Evolutionary conservation across 2,113 vertebrate genomes (phyloP), one percentile per base, ranked within the genome.

Genomic region (Eolophus roseicapilla): DNA sequence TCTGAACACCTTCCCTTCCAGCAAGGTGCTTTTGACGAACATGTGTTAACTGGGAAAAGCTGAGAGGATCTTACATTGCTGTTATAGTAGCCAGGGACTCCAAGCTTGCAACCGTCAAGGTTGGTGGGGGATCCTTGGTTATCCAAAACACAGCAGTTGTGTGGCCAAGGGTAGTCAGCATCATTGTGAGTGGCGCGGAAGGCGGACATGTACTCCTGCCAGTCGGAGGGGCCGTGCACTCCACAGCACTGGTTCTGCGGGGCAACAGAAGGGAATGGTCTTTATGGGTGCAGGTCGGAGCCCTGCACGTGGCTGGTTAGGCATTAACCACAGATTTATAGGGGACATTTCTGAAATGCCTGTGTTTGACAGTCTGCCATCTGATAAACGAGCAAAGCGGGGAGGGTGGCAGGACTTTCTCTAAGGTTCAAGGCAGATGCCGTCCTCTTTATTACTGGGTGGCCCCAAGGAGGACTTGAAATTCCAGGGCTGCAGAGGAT

Each of bases 161-260:
- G 97, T 2, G 98, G 98, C 98, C 98, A 98, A 67, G 98, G 98
- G 52, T 91, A 98, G 84, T 98, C 98, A 0, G 98, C 97, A 0
- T 98, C 98, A 0, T 3, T 96, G 50, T 98, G 91, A 1, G 12
- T 46, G 1, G 0, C 0, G 16, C 98, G 96, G 96, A 98, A 98
- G 33, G 86, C 83, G 0, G 98, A 98, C 0, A 15, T 95, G 67
- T 98, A 98, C 2, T 92, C 20, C 94, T 98, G 98, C 98, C 98
- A 98, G 96, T 98, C 98, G 0, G 69, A 94, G 11, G 98, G 98
- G 7, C 98, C 98, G 1, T 13, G 71, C 27, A 98, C 98, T 13
- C 98, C 98, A 4, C 98, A 98, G 94, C 98, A 98, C 0, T 97
- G 57, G 16, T 98, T 97, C 98, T 98, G 82, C 6, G 14, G 19